Conservation (phyloP, 53 echinoderm and acorn worm species). For the Echinarachnius parma region DNA sequence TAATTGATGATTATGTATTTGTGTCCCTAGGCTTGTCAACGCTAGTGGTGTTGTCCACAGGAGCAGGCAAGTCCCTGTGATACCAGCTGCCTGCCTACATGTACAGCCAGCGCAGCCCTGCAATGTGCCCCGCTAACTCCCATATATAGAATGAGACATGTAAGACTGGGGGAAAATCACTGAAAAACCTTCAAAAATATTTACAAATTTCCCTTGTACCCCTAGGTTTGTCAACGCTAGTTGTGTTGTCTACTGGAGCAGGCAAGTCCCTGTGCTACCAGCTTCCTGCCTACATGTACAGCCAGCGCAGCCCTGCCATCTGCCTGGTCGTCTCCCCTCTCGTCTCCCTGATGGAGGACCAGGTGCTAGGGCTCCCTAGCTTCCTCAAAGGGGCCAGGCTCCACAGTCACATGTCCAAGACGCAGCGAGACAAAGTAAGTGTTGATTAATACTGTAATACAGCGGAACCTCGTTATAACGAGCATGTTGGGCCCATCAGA, state of each 20-base stretch:
- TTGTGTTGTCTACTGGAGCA: constrained; percentile 95
- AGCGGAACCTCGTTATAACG: too few relatives aligned
- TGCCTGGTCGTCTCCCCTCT: constrained; percentile 93
- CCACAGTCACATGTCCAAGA: constrained; percentile 95
- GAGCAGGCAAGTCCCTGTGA: constrained; percentile 91
- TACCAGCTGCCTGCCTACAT: constrained; percentile 94
- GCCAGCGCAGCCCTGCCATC: constrained; percentile 65
- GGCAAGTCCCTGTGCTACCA: constrained; percentile 96
- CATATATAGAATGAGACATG: too few relatives aligned
- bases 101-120: constrained; percentile 70
- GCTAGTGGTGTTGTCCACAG: constrained; percentile 92
- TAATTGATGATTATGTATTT: too few relatives aligned
- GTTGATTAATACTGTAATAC: too few relatives aligned
- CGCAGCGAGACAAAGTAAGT: constrained; percentile 78
- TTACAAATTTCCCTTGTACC: not conserved
- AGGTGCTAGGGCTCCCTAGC: constrained; percentile 85
- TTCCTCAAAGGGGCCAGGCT: constrained; percentile 89
- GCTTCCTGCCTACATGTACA: constrained; percentile 87
- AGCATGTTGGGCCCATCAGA: too few relatives aligned
- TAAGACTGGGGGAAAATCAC: too few relatives aligned
- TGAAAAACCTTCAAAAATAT: too few relatives aligned
- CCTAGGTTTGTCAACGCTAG: constrained; percentile 87
- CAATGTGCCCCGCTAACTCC: constrained; percentile 69
- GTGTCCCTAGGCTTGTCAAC: constrained; percentile 74
- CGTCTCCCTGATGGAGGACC: constrained; percentile 98